A percentile compares a stretch with the other conserved stretches of the same genome.
These are phyloP conservation scores for Diplodus sargus DNA, from an alignment of 2,797 vertebrate species.

Conservation along the genomic window DNA sequence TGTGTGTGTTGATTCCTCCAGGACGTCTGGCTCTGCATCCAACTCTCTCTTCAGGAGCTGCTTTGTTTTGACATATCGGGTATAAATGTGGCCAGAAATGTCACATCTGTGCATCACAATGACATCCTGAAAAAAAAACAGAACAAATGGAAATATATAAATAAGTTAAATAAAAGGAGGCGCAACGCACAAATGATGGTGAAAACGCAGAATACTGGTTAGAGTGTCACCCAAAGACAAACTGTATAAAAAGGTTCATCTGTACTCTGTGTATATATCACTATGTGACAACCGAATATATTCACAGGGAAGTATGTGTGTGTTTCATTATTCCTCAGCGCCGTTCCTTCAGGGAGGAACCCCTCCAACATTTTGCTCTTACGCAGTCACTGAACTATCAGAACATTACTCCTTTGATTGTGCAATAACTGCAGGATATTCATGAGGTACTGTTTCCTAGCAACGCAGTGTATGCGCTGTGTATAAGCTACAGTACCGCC, in stretches of 20 bases:
- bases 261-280: background rate
- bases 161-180: background rate
- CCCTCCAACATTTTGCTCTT: constrained; percentile 31
- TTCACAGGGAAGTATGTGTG: background rate
- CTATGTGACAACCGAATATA: background rate
- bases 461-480: constrained; percentile 73
- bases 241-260: too few relatives aligned
- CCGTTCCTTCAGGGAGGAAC: background rate
- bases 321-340: background rate
- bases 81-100: too few relatives aligned
- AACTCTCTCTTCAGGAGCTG: too few relatives aligned
- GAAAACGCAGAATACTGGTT: too few relatives aligned
- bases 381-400: constrained; percentile 50
- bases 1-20: too few relatives aligned
- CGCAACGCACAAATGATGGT: background rate
- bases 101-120: too few relatives aligned
- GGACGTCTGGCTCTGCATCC: too few relatives aligned
- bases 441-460: constrained; percentile 80
- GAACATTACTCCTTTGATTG: constrained; percentile 68
- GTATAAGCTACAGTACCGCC: constrained; percentile 52
- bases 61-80: too few relatives aligned
- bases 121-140: too few relatives aligned
- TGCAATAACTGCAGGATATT: constrained; percentile 68
- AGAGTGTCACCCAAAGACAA: too few relatives aligned
- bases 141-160: background rate